phyloP scores from a whole-genome alignment of 2,888 invertebrate species.

The Rotaria macrura region DNA sequence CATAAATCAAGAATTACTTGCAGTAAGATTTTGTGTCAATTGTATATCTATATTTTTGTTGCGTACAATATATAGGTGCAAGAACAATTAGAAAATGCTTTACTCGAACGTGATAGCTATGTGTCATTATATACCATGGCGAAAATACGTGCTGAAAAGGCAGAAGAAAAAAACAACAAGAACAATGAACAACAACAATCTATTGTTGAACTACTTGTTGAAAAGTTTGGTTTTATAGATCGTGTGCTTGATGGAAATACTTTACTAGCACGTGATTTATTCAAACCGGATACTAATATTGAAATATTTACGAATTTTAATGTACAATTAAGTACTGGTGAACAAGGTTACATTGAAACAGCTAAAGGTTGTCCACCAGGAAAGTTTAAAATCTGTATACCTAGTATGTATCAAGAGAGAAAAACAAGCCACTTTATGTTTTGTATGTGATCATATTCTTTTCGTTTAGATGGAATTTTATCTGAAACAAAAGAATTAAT shows the following conservation, averaged over 20 bases:
- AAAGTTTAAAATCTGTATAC: background rate
- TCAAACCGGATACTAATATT: background rate
- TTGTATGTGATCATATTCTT: background rate
- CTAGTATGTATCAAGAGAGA: background rate
- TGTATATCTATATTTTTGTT: background rate
- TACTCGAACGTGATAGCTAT: background rate
- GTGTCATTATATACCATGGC: slow-evolving; percentile 10
- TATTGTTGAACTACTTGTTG: background rate
- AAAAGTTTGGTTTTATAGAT: background rate
- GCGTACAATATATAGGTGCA: background rate
- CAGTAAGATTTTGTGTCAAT: background rate
- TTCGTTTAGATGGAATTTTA: background rate
- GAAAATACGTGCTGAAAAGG: slow-evolving; percentile 2
- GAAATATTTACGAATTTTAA: background rate
- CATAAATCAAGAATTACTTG: background rate
- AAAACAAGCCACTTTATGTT: background rate
- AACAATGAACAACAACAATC: background rate
- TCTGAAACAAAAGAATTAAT: background rate
- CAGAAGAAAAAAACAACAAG: background rate
- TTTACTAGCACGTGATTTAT: background rate
- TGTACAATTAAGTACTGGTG: background rate
- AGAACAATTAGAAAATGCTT: background rate
- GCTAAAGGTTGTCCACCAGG: background rate
- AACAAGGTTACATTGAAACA: background rate
- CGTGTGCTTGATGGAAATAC: background rate